These are phyloP conservation scores for Machimus rusticus DNA, from an alignment of 2,888 invertebrate species.

Conservation along the genomic window DNA sequence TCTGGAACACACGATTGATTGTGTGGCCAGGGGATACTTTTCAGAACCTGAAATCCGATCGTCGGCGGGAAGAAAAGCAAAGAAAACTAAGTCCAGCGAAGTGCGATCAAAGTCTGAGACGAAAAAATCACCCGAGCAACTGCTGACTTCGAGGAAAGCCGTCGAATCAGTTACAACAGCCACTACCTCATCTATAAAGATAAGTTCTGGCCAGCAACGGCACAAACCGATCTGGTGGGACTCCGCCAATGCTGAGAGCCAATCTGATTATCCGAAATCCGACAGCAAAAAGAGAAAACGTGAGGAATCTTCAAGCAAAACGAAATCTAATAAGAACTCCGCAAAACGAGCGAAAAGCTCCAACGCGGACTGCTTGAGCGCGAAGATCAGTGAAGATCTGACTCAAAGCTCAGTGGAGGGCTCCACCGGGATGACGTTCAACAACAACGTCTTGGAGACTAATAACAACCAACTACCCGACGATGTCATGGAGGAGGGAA, in stretches of 20 bases:
- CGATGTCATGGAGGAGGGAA: not conserved
- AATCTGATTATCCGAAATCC: not conserved
- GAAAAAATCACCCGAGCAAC: slow-evolving; percentile 59
- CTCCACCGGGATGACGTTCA: not conserved
- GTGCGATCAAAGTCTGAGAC: slow-evolving; percentile 64
- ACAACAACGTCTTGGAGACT: slow-evolving; percentile 28
- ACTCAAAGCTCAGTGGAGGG: not conserved
- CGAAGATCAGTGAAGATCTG: not conserved
- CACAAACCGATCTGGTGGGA: not conserved
- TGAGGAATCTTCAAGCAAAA: not conserved
- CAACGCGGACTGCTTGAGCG: not conserved
- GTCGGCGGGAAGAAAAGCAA: slow-evolving; percentile 47
- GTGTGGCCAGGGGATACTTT: slow-evolving; percentile 59
- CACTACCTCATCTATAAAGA: not conserved
- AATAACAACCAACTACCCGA: slow-evolving; percentile 22
- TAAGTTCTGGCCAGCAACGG: not conserved
- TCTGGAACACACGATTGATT: slow-evolving; percentile 54
- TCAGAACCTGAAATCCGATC: slow-evolving; percentile 60
- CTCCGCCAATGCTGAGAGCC: not conserved
- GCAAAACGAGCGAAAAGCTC: slow-evolving; percentile 7
- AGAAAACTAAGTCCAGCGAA: slow-evolving; percentile 50
- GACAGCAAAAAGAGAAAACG: slow-evolving; percentile 3
- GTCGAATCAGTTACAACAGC: not conserved
- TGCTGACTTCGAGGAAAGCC: not conserved
- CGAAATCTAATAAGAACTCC: not conserved